Evolutionary conservation across 1,140 invertebrate genomes (phyloP).

Genomic region (Steinernema khuongi): DNA sequence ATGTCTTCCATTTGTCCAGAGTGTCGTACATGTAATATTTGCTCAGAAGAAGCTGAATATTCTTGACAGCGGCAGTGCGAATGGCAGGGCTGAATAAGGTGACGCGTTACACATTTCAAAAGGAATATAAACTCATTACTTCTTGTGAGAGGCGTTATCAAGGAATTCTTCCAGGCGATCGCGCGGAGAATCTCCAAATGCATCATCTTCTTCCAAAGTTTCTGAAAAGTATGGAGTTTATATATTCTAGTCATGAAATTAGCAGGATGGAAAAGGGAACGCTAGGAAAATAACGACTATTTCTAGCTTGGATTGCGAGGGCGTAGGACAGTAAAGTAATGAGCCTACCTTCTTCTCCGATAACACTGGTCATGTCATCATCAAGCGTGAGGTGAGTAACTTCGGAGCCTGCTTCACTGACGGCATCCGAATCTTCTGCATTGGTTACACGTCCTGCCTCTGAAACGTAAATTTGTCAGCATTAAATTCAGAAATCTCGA

Average conservation of each 20-base stretch:
- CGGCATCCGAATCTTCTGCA: not conserved
- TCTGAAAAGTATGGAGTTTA: too few species aligned
- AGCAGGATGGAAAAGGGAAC: too few species aligned
- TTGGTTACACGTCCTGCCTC: not conserved
- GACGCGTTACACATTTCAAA: not conserved
- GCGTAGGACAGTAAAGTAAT: too few species aligned
- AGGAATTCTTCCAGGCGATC: not conserved
- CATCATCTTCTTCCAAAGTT: not conserved
- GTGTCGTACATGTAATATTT: constrained; percentile 5
- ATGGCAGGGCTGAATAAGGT: not conserved
- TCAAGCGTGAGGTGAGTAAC: not conserved
- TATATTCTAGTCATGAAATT: too few species aligned
- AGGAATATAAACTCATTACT: not conserved
- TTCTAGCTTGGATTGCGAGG: not conserved
- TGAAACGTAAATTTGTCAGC: not conserved
- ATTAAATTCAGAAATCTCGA: not conserved
- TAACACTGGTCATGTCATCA: not conserved
- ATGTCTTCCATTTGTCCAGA: constrained; percentile 1
- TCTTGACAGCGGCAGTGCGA: constrained; percentile 8
- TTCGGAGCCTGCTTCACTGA: not conserved
- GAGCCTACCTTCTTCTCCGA: not conserved
- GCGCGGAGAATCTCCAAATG: not conserved
- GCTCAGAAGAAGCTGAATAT: not conserved
- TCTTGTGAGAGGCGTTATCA: not conserved
- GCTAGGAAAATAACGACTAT: too few species aligned